Conservation (phyloP, 2,113 vertebrate genomes). For the Osmerus eperlanus region DNA sequence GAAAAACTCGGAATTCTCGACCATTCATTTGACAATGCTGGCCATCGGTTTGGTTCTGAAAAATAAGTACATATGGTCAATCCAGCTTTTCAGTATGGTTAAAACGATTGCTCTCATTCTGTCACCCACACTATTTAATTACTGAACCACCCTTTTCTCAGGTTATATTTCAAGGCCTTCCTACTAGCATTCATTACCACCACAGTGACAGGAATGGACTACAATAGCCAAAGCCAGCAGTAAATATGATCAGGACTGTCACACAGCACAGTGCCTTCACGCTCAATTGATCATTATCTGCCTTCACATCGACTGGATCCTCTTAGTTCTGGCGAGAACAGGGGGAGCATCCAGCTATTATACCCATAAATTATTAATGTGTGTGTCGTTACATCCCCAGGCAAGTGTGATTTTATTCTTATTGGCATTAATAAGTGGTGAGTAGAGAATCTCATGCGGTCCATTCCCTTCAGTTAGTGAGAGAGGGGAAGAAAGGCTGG, state of each 20-base stretch:
- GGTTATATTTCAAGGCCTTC: conserved; percentile 29
- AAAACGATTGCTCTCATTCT: conserved; percentile 16
- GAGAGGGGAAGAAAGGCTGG: conserved; percentile 23
- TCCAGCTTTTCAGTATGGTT: neutral
- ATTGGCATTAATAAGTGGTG: conserved; percentile 43
- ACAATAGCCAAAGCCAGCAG: conserved; percentile 26
- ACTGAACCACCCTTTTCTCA: conserved; percentile 26
- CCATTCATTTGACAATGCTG: too few relatives aligned
- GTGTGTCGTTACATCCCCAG: conserved; percentile 33
- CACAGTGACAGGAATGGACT: conserved; percentile 42
- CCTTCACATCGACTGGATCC: conserved; percentile 42
- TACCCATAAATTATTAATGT: conserved; percentile 59
- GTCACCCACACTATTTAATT: conserved; percentile 50
- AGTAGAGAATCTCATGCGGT: conserved; percentile 35
- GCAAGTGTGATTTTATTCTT: conserved; percentile 42
- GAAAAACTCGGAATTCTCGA: too few relatives aligned
- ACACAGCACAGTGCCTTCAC: conserved; percentile 42
- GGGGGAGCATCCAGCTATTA: conserved; percentile 38
- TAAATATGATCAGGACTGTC: conserved; percentile 56
- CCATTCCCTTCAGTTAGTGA: conserved; percentile 11
- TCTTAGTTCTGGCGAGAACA: conserved; percentile 34
- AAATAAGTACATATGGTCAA: too few relatives aligned
- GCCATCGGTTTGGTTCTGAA: too few relatives aligned
- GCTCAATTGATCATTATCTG: conserved; percentile 55
- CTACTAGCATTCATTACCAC: conserved; percentile 33